Conservation (phyloP, 2,113 vertebrate species). For the Pterocles burchelli region DNA sequence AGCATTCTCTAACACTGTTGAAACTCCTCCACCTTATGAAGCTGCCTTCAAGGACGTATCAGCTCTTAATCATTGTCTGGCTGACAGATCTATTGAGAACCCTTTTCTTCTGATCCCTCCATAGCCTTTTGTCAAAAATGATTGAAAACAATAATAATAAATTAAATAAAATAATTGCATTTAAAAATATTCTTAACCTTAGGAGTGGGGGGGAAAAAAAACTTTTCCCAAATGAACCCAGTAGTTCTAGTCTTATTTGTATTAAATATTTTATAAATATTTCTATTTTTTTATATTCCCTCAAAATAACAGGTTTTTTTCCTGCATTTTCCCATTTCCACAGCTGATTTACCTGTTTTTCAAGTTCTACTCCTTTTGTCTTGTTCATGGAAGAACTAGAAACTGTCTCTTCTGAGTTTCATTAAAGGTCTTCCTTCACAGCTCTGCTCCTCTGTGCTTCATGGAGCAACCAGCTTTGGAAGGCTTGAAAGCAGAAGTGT, state of each 20-base stretch:
- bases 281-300: neutral
- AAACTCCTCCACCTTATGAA: neutral
- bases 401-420: neutral
- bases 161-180: neutral
- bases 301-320: neutral
- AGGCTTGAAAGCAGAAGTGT: neutral
- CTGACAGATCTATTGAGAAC: neutral
- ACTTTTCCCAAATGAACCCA: neutral
- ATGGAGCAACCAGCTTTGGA: neutral
- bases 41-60: neutral
- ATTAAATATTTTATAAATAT: neutral
- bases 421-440: neutral
- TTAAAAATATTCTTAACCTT: neutral
- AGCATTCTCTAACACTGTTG: neutral
- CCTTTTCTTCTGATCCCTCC: neutral
- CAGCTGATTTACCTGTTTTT: neutral
- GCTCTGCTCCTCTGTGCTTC: neutral
- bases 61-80: neutral
- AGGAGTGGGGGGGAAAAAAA: accelerated
- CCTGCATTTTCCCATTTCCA: neutral
- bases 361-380: neutral
- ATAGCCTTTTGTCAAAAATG: neutral
- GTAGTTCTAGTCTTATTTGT: neutral
- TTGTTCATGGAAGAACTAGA: neutral
- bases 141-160: neutral